phyloP scores from a whole-genome alignment of 2,797 vertebrate species.

The Chelon auratus region DNA sequence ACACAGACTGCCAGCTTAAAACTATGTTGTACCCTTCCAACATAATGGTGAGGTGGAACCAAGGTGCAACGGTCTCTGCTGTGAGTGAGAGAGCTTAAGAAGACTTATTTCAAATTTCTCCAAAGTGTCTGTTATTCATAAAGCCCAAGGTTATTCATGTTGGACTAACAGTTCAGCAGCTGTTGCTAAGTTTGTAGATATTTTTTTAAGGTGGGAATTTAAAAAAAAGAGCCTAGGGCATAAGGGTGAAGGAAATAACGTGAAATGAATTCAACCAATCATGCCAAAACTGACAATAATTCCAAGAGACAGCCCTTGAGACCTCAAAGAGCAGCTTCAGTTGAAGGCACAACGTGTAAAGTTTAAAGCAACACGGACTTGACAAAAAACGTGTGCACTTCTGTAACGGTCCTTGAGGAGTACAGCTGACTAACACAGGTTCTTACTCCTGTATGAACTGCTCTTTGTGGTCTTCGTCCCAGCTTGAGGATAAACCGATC shows the following conservation, averaged over 20 bases:
- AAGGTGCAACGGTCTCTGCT: too few species aligned
- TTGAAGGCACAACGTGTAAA: neutral
- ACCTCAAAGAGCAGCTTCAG: neutral
- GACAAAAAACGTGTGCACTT: neutral
- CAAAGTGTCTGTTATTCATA: neutral
- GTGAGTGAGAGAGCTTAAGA: too few species aligned
- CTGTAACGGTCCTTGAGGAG: neutral
- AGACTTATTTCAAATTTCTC: neutral
- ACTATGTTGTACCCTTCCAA: too few species aligned
- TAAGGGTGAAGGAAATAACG: slow-evolving; percentile 1
- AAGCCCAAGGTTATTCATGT: neutral
- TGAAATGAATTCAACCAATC: neutral
- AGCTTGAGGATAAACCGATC: slow-evolving; percentile 9
- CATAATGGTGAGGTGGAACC: too few species aligned
- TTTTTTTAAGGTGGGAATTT: neutral
- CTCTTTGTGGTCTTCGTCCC: neutral
- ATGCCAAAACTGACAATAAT: slow-evolving; percentile 1
- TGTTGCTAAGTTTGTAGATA: neutral
- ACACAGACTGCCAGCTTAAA: too few species aligned
- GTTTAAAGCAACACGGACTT: neutral
- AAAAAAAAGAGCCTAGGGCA: neutral
- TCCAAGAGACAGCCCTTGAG: neutral
- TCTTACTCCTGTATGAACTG: neutral
- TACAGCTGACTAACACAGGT: neutral
- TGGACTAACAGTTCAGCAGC: neutral